phyloP scores from a whole-genome alignment of 2,888 invertebrate genomes.

The Agrochola litura region DNA sequence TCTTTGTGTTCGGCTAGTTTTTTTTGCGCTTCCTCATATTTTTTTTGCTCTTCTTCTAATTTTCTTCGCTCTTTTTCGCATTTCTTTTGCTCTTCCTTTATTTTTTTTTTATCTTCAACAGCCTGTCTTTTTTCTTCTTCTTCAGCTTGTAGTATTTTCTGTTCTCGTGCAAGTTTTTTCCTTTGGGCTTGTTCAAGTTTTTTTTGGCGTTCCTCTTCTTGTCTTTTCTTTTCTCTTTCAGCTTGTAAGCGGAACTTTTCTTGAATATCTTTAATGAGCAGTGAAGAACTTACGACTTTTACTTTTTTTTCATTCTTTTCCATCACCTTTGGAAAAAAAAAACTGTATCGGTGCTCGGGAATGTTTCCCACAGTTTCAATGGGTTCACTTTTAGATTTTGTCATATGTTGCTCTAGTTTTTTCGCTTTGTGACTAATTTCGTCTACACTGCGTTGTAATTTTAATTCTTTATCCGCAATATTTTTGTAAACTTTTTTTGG shows the following conservation, averaged over 20 bases:
- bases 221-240: slow-evolving; percentile 18
- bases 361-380: neutral
- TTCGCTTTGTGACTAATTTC: slow-evolving; percentile 7
- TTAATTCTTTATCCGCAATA: slow-evolving; percentile 9
- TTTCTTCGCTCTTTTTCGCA: too few species aligned
- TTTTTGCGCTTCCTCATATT: slow-evolving; percentile 4
- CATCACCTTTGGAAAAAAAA: slow-evolving; percentile 72
- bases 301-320: slow-evolving; percentile 31
- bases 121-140: slow-evolving; percentile 28
- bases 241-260: slow-evolving; percentile 58
- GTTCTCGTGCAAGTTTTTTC: slow-evolving; percentile 41
- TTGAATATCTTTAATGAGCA: slow-evolving; percentile 76
- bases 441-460: slow-evolving; percentile 25
- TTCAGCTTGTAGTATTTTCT: slow-evolving; percentile 41
- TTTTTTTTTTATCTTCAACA: neutral
- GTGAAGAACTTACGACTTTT: slow-evolving; percentile 73
- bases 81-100: too few species aligned
- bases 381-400: slow-evolving; percentile 7
- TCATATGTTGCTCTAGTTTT: neutral
- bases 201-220: slow-evolving; percentile 53
- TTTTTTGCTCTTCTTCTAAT: too few species aligned
- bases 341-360: slow-evolving; percentile 62
- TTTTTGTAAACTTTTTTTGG: neutral
- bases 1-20: slow-evolving; percentile 38
- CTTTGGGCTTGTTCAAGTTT: slow-evolving; percentile 36